Evolutionary conservation across 2,113 vertebrate genomes (phyloP).

Genomic region (Lanius collurio): DNA sequence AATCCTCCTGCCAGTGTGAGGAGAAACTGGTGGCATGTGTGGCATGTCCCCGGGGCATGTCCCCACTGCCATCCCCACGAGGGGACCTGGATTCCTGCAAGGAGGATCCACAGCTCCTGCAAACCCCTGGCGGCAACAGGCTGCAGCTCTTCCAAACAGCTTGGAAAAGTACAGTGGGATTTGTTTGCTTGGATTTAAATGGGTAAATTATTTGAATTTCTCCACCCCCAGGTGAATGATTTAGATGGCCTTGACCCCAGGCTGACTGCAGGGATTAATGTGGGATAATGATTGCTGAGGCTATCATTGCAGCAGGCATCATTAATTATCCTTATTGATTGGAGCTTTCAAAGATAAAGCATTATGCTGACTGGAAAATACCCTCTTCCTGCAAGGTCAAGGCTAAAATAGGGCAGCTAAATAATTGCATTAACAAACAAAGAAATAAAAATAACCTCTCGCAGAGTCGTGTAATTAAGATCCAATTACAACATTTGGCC

Average conservation of each 20-base stretch:
- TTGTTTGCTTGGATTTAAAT: conserved; percentile 82
- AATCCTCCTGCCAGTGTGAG: neutral
- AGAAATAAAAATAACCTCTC: conserved; percentile 84
- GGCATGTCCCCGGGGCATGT: neutral
- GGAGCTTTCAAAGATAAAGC: conserved; percentile 99
- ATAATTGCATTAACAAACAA: conserved; percentile 88
- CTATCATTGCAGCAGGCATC: conserved; percentile 99
- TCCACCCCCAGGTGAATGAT: conserved; percentile 93
- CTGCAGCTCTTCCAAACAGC: neutral
- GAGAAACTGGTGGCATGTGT: fast-evolving
- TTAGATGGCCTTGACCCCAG: conserved; percentile 97
- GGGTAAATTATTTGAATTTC: conserved; percentile 99
- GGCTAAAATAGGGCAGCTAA: conserved; percentile 88
- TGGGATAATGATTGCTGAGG: conserved; percentile 98
- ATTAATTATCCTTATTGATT: conserved; percentile 99
- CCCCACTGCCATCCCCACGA: neutral
- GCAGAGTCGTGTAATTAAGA: conserved; percentile 80
- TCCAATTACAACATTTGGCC: conserved; percentile 76
- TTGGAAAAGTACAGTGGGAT: conserved; percentile 63
- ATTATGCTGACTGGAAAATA: conserved; percentile 99
- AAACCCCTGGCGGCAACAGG: neutral
- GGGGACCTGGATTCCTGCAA: neutral
- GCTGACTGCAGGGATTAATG: conserved; percentile 98
- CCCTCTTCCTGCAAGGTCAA: conserved; percentile 97
- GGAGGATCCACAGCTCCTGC: neutral